Conservation (phyloP, 1,140 invertebrate genomes). For the Trypoxylus dichotomus region DNA sequence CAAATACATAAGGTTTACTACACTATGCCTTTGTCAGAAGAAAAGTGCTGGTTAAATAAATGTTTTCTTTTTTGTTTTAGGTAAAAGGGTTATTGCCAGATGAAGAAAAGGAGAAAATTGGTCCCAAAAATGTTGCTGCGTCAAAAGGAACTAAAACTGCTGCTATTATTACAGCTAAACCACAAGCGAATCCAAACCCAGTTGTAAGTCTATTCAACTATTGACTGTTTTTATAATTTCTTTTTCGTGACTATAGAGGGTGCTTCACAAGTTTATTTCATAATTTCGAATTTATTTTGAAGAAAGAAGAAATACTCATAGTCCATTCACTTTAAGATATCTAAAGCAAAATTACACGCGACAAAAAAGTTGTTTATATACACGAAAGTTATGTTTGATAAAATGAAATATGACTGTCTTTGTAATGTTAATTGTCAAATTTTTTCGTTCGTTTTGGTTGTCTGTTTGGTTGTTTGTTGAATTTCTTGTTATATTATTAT, state of each 20-base stretch:
- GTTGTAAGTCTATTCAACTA: slow-evolving; percentile 36
- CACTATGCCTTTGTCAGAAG: not conserved
- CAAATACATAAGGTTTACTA: slow-evolving; percentile 86
- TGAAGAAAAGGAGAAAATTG: slow-evolving; percentile 92
- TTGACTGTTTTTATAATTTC: not conserved
- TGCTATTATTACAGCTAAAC: slow-evolving; percentile 56
- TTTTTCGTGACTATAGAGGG: not conserved
- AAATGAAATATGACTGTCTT: too few relatives aligned
- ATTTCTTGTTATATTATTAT: too few relatives aligned
- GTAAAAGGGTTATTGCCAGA: slow-evolving; percentile 90
- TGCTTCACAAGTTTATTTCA: too few relatives aligned
- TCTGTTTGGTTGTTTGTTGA: too few relatives aligned
- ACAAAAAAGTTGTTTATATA: too few relatives aligned
- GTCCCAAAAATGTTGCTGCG: slow-evolving; percentile 71
- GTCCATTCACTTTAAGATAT: too few relatives aligned
- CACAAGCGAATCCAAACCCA: slow-evolving; percentile 52
- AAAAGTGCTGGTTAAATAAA: not conserved
- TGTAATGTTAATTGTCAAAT: too few relatives aligned
- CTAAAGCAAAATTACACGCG: too few relatives aligned
- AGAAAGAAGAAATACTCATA: too few relatives aligned
- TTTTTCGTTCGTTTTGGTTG: too few relatives aligned
- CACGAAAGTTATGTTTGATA: too few relatives aligned
- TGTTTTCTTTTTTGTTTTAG: slow-evolving; percentile 34
- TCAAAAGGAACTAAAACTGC: slow-evolving; percentile 43
- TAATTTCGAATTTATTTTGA: too few relatives aligned